Percentiles rank a stretch among this genome's conserved stretches.
Evolutionary conservation across 2,113 vertebrate species (phyloP).

Genomic region (Nothocercus julius): DNA sequence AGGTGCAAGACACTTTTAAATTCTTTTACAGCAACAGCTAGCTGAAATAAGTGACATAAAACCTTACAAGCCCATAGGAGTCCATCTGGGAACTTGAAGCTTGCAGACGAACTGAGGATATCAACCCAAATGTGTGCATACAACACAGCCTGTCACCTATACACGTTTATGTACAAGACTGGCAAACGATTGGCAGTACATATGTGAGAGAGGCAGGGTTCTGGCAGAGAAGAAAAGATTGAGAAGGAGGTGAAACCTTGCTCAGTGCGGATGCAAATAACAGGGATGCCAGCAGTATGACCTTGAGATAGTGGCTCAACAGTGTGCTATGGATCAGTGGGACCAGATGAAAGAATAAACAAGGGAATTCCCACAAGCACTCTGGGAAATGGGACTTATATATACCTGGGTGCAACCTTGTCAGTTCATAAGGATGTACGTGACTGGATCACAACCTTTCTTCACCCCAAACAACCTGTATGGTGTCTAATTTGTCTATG

Average conservation of each 20-base stretch:
- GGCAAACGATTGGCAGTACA: neutral
- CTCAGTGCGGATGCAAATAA: neutral
- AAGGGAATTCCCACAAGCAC: neutral
- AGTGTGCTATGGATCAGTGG: neutral
- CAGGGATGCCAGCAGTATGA: neutral
- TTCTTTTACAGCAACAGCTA: neutral
- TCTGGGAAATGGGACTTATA: neutral
- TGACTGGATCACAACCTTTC: neutral
- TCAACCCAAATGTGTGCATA: neutral
- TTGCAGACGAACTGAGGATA: neutral
- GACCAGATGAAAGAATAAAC: neutral
- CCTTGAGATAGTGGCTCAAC: neutral
- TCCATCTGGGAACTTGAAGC: neutral
- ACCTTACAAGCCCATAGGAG: neutral
- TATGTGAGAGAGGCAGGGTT: neutral
- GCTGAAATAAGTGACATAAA: neutral
- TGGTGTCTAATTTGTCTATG: neutral
- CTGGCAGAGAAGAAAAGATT: neutral
- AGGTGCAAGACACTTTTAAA: neutral
- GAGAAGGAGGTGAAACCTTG: neutral
- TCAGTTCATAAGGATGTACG: fast-evolving
- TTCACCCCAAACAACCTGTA: neutral
- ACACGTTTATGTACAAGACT: neutral
- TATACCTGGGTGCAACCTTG: neutral
- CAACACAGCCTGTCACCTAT: neutral